Evolutionary conservation across 1,140 invertebrate species (phyloP), one percentile per base, ranked within the genome.

Genomic region (Heliconius melpomene): DNA sequence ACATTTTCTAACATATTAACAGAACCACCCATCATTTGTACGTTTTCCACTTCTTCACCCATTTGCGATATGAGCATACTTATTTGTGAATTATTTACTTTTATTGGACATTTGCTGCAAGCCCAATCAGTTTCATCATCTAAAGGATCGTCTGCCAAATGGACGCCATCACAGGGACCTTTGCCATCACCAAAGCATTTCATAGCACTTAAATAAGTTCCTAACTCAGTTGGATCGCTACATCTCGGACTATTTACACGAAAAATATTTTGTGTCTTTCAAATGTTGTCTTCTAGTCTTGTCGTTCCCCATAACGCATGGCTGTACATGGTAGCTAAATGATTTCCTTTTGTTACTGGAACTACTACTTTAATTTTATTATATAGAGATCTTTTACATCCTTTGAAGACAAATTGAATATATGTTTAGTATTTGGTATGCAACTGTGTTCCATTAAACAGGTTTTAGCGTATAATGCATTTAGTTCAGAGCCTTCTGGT

Each of bases 251-350:
- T n/a, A 98, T 78, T 93, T 92, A 80, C 98, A 98, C 7, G 93
- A 90, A 84, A 98, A 98, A 87, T 98, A 98, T 92, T 98, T 98
- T 0, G 97, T 97, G 73, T 97, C 95, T 70, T 95, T 95, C 6
- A 98, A 93, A 95, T 98, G 97, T 84, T 97, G 96, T 78, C 96
- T 95, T 83, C 98, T 95, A 20, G 96, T n/a, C 96, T 85, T 96
- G 96, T 0, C n/a, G 97, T 98, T 2, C 97, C 96, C 97, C 97
- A 98, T 74, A 98, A 91, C 6, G 97, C 97, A 87, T 98, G 97
- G 2, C 97, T 98, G 82, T 98, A 98, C 95, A 97, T 97, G 0
- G 97, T 98, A n/a, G 95, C 96, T 13, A 98, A 94, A 86, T 97
- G 96, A 52, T 96, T 95, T 0, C 96, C 97, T 87, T 97, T 96